Evolutionary conservation across 2,113 vertebrate species (phyloP).

Genomic region (Anhinga rufa): DNA sequence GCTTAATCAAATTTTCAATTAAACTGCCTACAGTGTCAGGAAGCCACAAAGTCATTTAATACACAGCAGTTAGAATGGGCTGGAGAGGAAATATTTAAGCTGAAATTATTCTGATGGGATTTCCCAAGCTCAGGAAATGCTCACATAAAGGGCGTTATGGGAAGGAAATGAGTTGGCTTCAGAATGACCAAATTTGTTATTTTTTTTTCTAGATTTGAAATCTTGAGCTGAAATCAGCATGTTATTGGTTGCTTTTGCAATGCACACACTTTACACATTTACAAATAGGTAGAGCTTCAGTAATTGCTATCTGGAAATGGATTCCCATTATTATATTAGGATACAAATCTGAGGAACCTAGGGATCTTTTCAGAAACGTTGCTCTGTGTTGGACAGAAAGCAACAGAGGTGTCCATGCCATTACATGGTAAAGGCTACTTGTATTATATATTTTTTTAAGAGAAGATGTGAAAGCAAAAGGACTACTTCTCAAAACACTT

Average conservation of each 20-base stretch:
- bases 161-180: background rate
- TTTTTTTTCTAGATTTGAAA: background rate
- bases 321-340: background rate
- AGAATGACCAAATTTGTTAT: background rate
- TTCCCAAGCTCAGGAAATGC: background rate
- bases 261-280: background rate
- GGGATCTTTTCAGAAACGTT: background rate
- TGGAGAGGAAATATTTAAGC: constrained; percentile 13
- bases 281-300: background rate
- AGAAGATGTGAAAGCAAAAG: background rate
- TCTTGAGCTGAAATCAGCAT: background rate
- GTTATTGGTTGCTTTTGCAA: background rate
- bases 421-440: background rate
- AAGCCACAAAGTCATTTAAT: constrained; percentile 3
- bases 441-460: background rate
- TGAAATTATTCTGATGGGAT: constrained; percentile 9
- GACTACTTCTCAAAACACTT: background rate
- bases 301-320: background rate
- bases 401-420: background rate
- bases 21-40: constrained; percentile 19
- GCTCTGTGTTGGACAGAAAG: background rate
- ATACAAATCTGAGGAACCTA: background rate
- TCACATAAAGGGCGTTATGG: background rate
- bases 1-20: constrained; percentile 1
- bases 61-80: background rate